These are phyloP conservation scores for Oxyura jamaicensis DNA, from an alignment of 2,113 vertebrate genomes.

Conservation along the genomic window DNA sequence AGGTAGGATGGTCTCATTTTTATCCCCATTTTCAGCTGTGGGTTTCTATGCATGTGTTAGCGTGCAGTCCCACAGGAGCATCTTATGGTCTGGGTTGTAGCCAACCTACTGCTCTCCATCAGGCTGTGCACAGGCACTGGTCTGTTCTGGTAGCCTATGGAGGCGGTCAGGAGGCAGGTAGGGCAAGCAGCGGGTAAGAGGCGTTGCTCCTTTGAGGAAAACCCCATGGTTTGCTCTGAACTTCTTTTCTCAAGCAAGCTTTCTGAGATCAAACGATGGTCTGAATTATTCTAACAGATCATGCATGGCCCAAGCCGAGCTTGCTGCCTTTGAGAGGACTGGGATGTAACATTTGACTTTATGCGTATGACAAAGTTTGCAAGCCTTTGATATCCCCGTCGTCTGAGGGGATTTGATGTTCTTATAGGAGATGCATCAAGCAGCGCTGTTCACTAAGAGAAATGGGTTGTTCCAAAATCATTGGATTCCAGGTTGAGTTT, in stretches of 20 bases:
- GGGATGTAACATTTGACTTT: neutral
- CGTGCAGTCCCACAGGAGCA: neutral
- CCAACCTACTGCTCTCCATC: neutral
- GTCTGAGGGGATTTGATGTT: neutral
- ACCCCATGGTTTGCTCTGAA: neutral
- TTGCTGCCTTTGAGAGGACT: neutral
- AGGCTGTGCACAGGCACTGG: accelerated
- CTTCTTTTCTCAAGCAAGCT: neutral
- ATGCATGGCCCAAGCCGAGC: neutral
- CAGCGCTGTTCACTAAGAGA: neutral
- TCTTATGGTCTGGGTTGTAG: neutral
- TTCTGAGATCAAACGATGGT: neutral
- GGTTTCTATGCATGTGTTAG: accelerated
- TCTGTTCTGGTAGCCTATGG: neutral
- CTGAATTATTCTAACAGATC: neutral
- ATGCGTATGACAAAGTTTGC: neutral
- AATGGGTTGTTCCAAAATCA: neutral
- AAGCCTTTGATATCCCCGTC: neutral
- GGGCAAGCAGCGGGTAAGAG: neutral
- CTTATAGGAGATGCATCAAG: neutral
- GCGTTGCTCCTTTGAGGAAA: neutral
- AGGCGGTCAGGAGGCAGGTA: neutral
- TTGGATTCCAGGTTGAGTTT: neutral
- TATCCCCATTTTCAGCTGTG: accelerated
- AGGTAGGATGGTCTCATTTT: accelerated